A percentile compares a stretch with the other conserved stretches of the same genome.
Conservation (phyloP, 2,113 vertebrate genomes). For the Lepus timidus region DNA sequence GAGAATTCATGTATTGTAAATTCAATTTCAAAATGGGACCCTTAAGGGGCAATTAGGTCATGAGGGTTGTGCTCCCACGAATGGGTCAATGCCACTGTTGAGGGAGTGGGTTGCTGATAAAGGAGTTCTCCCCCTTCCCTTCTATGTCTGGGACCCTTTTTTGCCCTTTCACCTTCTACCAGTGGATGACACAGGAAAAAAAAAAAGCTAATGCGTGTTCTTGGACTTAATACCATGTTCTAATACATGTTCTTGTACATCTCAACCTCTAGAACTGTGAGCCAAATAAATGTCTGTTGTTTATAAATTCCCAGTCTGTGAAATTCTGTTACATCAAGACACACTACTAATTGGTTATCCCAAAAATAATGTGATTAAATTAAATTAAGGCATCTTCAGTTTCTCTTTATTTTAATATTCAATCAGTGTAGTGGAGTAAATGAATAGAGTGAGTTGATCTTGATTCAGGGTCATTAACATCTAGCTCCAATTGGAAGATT, state of each 20-base stretch:
- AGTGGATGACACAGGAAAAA: background rate
- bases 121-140: too few relatives aligned
- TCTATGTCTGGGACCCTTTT: background rate
- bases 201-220: background rate
- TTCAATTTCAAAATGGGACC: too few relatives aligned
- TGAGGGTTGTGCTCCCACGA: too few relatives aligned
- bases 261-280: background rate
- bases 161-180: background rate
- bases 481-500: background rate
- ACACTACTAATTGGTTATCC: background rate
- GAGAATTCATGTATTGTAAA: too few relatives aligned
- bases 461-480: background rate
- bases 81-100: background rate
- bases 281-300: background rate
- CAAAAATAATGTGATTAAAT: background rate
- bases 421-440: background rate
- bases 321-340: background rate
- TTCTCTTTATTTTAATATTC: background rate
- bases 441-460: background rate
- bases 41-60: too few relatives aligned
- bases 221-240: too few relatives aligned
- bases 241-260: too few relatives aligned
- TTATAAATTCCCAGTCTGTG: background rate
- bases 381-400: background rate
- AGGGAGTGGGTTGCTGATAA: background rate